Percentiles rank a stretch among this genome's conserved stretches.
These are phyloP conservation scores for Myrmecophaga tridactyla DNA, from an alignment of 2,113 vertebrate genomes.

Conservation along the genomic window DNA sequence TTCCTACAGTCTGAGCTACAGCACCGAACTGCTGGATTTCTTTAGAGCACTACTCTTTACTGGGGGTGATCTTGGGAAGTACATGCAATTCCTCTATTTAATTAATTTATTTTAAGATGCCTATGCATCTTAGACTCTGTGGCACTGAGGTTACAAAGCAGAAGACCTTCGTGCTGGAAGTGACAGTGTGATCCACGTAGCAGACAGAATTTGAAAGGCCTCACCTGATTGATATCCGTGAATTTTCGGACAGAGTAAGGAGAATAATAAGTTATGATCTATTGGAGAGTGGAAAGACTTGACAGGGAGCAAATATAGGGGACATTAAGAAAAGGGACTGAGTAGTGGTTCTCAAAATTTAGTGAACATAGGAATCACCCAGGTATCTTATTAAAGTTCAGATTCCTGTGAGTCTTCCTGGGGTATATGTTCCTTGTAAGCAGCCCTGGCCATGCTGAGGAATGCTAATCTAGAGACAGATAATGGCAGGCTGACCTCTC, in stretches of 20 bases:
- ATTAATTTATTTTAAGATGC: too few relatives aligned
- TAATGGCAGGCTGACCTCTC: not conserved
- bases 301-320: not conserved
- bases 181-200: not conserved
- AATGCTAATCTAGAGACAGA: not conserved
- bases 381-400: not conserved
- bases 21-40: not conserved
- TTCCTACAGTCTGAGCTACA: rapidly evolving
- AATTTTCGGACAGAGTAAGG: not conserved
- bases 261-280: not conserved
- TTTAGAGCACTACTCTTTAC: not conserved
- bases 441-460: not conserved
- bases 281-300: not conserved
- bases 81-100: not conserved
- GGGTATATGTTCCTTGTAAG: not conserved
- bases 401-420: not conserved
- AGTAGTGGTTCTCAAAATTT: not conserved
- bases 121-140: not conserved
- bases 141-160: not conserved
- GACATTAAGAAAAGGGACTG: not conserved
- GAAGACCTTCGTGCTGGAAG: not conserved
- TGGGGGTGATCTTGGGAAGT: not conserved
- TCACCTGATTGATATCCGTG: not conserved
- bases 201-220: not conserved
- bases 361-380: not conserved